phyloP scores from a whole-genome alignment of 2,113 vertebrate species.

The Sinocyclocheilus maitianheensis region DNA sequence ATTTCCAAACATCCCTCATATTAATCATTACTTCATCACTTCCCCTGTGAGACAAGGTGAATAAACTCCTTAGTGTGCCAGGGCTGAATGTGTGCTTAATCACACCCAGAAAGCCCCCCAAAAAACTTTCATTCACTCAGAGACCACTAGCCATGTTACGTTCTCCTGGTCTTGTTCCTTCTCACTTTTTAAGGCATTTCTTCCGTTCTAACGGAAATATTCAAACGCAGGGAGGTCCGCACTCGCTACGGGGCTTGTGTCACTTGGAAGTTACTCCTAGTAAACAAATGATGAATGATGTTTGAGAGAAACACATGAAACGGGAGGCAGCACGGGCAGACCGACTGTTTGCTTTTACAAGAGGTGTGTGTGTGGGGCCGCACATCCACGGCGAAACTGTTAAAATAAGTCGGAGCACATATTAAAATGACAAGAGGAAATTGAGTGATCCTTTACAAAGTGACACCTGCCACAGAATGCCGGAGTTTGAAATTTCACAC shows the following conservation, averaged over 20 bases:
- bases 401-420: constrained; percentile 42
- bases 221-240: constrained; percentile 36
- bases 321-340: constrained; percentile 50
- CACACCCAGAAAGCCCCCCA: constrained; percentile 56
- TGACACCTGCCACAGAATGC: constrained; percentile 50
- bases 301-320: constrained; percentile 62
- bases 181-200: constrained; percentile 53
- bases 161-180: constrained; percentile 57
- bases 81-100: constrained; percentile 65
- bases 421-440: constrained; percentile 49
- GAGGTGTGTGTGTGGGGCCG: constrained; percentile 42
- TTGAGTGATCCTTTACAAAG: constrained; percentile 41
- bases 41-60: constrained; percentile 72
- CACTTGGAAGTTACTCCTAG: constrained; percentile 56
- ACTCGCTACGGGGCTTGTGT: constrained; percentile 43
- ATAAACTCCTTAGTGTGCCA: constrained; percentile 80
- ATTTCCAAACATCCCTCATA: constrained; percentile 76
- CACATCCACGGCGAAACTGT: constrained; percentile 35
- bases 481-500: constrained; percentile 50
- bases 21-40: constrained; percentile 82
- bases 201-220: constrained; percentile 46
- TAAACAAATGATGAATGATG: constrained; percentile 63
- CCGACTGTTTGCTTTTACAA: constrained; percentile 48
- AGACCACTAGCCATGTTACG: constrained; percentile 65
- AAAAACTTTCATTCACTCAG: constrained; percentile 71